These are phyloP conservation scores for Pollenia labialis DNA, from an alignment of 2,888 invertebrate genomes.

Conservation along the genomic window DNA sequence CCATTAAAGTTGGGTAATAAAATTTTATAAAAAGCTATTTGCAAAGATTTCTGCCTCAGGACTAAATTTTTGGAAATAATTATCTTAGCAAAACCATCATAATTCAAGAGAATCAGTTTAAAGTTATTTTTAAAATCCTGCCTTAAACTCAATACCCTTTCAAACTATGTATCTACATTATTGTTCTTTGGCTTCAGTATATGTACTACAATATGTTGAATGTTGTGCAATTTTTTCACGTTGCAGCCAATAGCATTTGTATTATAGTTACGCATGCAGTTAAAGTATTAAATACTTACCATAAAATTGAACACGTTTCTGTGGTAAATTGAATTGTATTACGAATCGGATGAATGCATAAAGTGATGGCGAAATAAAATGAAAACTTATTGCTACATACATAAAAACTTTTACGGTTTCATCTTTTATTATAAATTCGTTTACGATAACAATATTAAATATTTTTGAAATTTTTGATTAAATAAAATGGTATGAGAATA, in stretches of 20 bases:
- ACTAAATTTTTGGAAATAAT: too few species aligned
- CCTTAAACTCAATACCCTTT: background rate
- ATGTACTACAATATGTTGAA: conserved; percentile 13
- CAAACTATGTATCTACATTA: background rate
- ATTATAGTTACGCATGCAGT: conserved; percentile 53
- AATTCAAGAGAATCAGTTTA: too few species aligned
- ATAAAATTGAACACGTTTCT: conserved; percentile 68
- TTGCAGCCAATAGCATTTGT: conserved; percentile 22
- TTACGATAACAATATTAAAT: conserved; percentile 23
- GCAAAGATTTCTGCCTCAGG: too few species aligned
- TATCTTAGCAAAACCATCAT: too few species aligned
- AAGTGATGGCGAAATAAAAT: conserved; percentile 22
- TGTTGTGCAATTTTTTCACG: background rate
- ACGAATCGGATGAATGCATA: conserved; percentile 43
- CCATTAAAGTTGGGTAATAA: too few species aligned
- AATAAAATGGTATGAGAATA: conserved; percentile 12
- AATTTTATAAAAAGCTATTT: too few species aligned
- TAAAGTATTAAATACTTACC: conserved; percentile 55
- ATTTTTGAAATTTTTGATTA: conserved; percentile 16
- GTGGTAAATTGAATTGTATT: conserved; percentile 67
- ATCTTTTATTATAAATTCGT: background rate
- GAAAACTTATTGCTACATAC: conserved; percentile 45
- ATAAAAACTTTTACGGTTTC: background rate
- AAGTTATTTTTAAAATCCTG: too few species aligned
- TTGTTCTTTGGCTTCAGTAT: background rate